Percentiles rank a stretch among this genome's conserved stretches.
Evolutionary conservation across 2,113 vertebrate genomes (phyloP).

Genomic region (Oenanthe melanoleuca): DNA sequence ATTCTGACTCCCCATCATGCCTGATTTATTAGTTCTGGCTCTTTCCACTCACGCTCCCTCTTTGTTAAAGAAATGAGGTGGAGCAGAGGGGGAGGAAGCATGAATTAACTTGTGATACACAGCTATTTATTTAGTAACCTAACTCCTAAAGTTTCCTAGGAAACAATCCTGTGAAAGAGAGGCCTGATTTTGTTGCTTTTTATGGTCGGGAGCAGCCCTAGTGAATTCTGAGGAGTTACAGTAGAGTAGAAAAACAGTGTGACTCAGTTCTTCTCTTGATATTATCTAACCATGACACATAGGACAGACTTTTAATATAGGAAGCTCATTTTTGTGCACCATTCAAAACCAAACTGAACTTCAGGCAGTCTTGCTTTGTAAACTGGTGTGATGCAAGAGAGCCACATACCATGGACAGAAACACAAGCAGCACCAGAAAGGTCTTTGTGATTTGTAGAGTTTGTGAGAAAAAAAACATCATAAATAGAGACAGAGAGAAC

Average conservation of each 20-base stretch:
- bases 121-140: constrained; percentile 3
- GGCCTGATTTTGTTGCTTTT: background rate
- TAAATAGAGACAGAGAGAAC: background rate
- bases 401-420: background rate
- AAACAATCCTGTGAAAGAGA: background rate
- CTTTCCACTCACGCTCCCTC: background rate
- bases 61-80: background rate
- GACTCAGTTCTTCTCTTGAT: background rate
- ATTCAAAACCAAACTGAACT: background rate
- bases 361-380: background rate
- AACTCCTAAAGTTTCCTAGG: background rate
- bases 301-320: background rate
- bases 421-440: background rate
- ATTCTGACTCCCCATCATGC: background rate
- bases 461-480: background rate
- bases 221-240: background rate
- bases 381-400: background rate
- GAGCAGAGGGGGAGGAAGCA: background rate
- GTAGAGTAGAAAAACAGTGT: background rate
- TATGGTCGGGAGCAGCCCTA: background rate
- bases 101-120: constrained; percentile 1
- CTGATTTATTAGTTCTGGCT: background rate
- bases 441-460: background rate
- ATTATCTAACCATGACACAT: background rate
- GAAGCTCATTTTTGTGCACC: background rate